Percentiles rank a stretch among this genome's conserved stretches.
These are phyloP conservation scores for Megaleporinus macrocephalus DNA, from an alignment of 2,113 vertebrate genomes.

Conservation along the genomic window DNA sequence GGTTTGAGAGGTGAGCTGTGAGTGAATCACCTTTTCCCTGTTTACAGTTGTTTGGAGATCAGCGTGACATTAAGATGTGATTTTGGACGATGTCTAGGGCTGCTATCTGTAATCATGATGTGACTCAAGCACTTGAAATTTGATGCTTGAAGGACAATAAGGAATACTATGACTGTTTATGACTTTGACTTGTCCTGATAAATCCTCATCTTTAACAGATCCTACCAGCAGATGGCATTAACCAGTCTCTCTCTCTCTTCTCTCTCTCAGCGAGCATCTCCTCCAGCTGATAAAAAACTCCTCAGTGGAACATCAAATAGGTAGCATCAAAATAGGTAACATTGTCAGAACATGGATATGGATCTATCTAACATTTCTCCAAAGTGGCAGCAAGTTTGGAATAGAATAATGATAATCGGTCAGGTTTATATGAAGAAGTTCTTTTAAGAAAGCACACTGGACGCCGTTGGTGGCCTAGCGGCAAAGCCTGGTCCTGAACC, in stretches of 20 bases:
- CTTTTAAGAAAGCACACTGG: neutral
- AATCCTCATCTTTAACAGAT: constrained; percentile 16
- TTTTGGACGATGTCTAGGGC: constrained; percentile 7
- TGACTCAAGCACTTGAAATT: constrained; percentile 3
- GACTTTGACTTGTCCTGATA: neutral
- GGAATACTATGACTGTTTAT: neutral
- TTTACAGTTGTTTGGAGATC: constrained; percentile 24
- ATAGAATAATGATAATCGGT: constrained; percentile 25
- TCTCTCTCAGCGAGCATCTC: constrained; percentile 8
- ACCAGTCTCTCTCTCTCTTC: too few species aligned
- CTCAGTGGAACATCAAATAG: neutral
- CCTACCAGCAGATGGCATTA: constrained; percentile 66
- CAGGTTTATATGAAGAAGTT: constrained; percentile 24
- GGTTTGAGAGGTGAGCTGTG: constrained; percentile 30
- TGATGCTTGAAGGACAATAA: neutral
- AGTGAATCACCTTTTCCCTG: constrained; percentile 22
- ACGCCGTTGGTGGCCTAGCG: constrained; percentile 73
- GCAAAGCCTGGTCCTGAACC: constrained; percentile 75
- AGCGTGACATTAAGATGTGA: neutral
- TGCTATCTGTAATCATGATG: constrained; percentile 33
- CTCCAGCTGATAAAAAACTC: constrained; percentile 11
- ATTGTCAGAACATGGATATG: neutral
- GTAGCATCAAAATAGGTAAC: neutral
- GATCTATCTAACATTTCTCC: too few species aligned
- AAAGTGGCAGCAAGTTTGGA: constrained; percentile 6